Conservation (phyloP, 2,888 invertebrate genomes). For the Drosophila parthenogenetica region DNA sequence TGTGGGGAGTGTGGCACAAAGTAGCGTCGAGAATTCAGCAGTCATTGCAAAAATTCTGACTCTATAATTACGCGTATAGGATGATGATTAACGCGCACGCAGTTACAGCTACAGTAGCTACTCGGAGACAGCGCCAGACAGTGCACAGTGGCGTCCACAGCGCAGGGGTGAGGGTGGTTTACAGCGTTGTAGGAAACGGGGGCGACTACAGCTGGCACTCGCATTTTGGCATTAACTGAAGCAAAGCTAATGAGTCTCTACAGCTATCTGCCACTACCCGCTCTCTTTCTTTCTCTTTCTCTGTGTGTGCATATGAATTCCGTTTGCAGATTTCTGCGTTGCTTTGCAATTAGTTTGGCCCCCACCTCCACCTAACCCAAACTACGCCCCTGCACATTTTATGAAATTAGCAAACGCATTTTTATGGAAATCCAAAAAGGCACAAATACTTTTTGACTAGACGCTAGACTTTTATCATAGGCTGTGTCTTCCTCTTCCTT, state of each 20-base stretch:
- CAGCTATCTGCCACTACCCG: not conserved
- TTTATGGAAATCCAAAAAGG: constrained; percentile 64
- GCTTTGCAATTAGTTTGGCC: constrained; percentile 79
- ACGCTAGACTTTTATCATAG: constrained; percentile 29
- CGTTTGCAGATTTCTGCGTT: constrained; percentile 64
- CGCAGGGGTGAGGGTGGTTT: no score
- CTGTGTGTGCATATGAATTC: constrained; percentile 60
- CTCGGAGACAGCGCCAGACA: constrained; percentile 35
- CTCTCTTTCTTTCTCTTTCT: not conserved
- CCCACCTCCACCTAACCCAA: not conserved
- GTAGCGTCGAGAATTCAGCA: not conserved
- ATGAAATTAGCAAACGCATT: constrained; percentile 80
- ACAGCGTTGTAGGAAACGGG: no score
- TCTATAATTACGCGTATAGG: constrained; percentile 82
- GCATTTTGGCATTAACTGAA: constrained; percentile 77
- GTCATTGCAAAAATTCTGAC: constrained; percentile 42
- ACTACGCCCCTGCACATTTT: constrained; percentile 43
- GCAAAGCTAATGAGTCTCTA: constrained; percentile 78
- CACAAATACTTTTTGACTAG: constrained; percentile 51
- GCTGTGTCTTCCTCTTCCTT: not conserved
- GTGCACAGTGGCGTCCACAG: constrained; percentile 9
- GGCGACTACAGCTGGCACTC: constrained; percentile 48
- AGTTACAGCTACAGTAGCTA: constrained; percentile 40
- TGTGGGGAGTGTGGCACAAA: not conserved
- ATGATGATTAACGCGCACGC: constrained; percentile 82